Conservation (phyloP, 1,140 invertebrate genomes). For the Arctopsyche grandis region DNA sequence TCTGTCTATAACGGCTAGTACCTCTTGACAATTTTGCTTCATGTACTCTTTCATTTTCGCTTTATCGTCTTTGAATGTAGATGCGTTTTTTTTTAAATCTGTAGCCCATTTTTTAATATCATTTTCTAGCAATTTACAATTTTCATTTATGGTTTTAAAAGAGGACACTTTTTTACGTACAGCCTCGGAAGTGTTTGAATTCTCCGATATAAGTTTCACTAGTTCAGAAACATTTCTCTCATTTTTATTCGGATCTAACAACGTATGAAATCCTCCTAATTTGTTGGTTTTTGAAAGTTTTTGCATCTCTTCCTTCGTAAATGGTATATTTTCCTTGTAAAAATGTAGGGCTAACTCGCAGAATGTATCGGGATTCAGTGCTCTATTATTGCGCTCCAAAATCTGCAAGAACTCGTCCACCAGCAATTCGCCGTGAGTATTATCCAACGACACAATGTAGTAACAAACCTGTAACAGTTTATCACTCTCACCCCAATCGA, state of each 20-base stretch:
- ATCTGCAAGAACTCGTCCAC: background rate
- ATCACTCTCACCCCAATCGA: background rate
- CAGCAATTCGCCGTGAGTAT: background rate
- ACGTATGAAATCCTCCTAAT: no score
- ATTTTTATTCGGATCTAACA: no score
- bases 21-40: background rate
- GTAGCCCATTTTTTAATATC: background rate
- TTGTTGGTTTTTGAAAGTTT: no score
- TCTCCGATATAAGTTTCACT: background rate
- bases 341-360: background rate
- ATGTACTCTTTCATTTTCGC: no score
- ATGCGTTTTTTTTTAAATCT: background rate
- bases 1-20: constrained; percentile 39
- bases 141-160: no score
- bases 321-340: background rate
- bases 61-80: no score
- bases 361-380: background rate
- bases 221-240: background rate
- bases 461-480: background rate
- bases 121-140: background rate
- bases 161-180: background rate
- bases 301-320: background rate
- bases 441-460: background rate
- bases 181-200: background rate
- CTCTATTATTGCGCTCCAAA: background rate